Evolutionary conservation across 2,797 vertebrate genomes (phyloP).

Genomic region (Falco peregrinus): DNA sequence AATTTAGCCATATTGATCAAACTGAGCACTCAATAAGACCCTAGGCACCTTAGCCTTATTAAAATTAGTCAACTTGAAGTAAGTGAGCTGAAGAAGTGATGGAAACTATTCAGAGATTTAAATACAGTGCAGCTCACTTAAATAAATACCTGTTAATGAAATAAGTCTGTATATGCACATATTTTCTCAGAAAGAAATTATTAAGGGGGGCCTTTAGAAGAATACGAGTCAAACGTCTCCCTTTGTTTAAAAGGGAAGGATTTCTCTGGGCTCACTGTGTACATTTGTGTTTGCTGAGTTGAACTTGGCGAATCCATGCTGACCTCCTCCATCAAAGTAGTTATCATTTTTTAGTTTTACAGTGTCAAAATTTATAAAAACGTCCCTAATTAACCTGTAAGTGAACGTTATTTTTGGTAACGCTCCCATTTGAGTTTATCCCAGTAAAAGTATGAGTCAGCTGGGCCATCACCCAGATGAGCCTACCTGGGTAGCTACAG

Average conservation of each 20-base stretch:
- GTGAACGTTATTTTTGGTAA: constrained; percentile 26
- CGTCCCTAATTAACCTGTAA: constrained; percentile 24
- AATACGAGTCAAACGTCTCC: constrained; percentile 30
- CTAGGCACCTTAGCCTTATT: constrained; percentile 82
- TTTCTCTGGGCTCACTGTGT: constrained; percentile 6
- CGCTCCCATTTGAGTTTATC: not conserved
- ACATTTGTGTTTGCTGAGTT: not conserved
- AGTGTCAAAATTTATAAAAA: constrained; percentile 15
- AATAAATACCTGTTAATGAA: constrained; percentile 83
- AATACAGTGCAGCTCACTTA: constrained; percentile 78
- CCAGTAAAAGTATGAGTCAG: not conserved
- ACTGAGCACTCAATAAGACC: constrained; percentile 83
- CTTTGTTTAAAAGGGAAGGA: constrained; percentile 41
- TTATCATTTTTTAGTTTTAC: constrained; percentile 43
- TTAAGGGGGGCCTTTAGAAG: constrained; percentile 58
- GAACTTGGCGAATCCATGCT: constrained; percentile 33
- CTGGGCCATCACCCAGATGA: not conserved
- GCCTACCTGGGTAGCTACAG: not conserved
- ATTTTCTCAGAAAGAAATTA: constrained; percentile 76
- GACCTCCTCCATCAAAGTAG: constrained; percentile 19
- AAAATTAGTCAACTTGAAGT: constrained; percentile 85
- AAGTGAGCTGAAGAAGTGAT: constrained; percentile 78
- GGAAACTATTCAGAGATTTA: constrained; percentile 79
- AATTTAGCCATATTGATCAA: constrained; percentile 85
- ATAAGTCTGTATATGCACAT: constrained; percentile 79